Percentiles rank a stretch among this genome's conserved stretches.
These are phyloP conservation scores for Morinoia aosen DNA, from an alignment of 2,888 invertebrate genomes.

Conservation along the genomic window DNA sequence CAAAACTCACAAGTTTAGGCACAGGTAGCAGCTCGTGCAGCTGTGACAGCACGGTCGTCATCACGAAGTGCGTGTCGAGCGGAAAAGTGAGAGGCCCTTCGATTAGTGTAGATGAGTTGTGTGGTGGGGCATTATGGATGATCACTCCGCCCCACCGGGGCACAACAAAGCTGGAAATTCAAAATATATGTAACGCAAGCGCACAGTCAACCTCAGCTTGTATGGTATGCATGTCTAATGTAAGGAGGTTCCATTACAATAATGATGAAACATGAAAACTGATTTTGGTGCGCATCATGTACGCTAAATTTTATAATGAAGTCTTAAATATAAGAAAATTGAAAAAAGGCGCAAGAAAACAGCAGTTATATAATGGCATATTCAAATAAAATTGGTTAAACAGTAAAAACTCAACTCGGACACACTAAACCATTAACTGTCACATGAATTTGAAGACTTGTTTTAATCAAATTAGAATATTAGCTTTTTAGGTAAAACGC, in stretches of 20 bases:
- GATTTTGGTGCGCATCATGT: background rate
- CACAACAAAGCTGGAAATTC: constrained; percentile 71
- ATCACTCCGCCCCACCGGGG: constrained; percentile 90
- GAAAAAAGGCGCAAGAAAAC: too few species aligned
- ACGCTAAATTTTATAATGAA: background rate
- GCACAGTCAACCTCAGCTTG: too few species aligned
- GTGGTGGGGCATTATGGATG: constrained; percentile 79
- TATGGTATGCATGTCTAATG: too few species aligned
- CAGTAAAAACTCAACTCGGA: background rate
- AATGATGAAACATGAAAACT: background rate
- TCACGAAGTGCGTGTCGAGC: constrained; percentile 77
- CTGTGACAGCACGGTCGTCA: constrained; percentile 85
- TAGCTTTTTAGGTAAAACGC: background rate
- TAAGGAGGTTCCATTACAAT: background rate
- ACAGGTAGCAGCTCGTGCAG: constrained; percentile 71
- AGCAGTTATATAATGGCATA: background rate
- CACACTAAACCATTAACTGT: too few species aligned
- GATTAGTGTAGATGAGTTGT: background rate
- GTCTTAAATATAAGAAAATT: too few species aligned
- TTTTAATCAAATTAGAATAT: background rate
- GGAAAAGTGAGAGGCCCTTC: background rate
- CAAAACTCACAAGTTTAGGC: background rate
- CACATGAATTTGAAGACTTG: background rate
- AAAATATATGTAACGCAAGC: background rate
- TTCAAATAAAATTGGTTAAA: background rate